A percentile compares a stretch with the other conserved stretches of the same genome.
Evolutionary conservation across 30 jellyfish, hydroid and myxozoan genomes (phyloP).

Genomic region (Aurelia coerulea): DNA sequence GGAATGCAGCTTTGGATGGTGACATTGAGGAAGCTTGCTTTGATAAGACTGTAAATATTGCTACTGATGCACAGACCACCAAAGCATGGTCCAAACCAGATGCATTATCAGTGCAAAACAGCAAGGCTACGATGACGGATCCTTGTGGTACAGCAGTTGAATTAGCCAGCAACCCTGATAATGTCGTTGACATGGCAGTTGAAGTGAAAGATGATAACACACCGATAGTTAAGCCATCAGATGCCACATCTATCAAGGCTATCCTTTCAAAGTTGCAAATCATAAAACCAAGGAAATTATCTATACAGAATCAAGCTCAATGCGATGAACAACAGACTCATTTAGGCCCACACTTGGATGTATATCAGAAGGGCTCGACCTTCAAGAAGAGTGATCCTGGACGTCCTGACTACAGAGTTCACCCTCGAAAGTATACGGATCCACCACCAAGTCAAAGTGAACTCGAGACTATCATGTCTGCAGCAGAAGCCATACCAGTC

Average conservation of each 20-base stretch:
- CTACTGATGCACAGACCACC: neutral
- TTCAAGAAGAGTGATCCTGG: constrained; percentile 64
- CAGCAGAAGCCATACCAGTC: constrained; percentile 30
- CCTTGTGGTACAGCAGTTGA: neutral
- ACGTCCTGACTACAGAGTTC: constrained; percentile 46
- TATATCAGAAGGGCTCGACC: constrained; percentile 7
- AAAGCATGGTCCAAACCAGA: neutral
- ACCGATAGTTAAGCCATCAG: constrained; percentile 56
- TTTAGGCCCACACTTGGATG: constrained; percentile 20
- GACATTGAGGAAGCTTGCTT: neutral
- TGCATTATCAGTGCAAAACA: neutral
- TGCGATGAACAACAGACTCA: neutral
- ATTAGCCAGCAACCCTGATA: neutral
- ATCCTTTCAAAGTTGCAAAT: constrained; percentile 54
- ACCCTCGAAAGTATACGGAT: constrained; percentile 26
- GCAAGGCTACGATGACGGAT: neutral
- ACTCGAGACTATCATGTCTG: neutral
- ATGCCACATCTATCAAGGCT: constrained; percentile 45
- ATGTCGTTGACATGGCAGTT: neutral
- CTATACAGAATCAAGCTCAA: neutral
- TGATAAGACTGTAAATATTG: neutral
- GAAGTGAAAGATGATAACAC: neutral
- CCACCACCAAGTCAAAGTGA: constrained; percentile 22
- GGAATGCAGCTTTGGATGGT: neutral
- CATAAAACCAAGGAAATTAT: neutral